Conservation (phyloP, 2,113 vertebrate genomes). For the Thymallus thymallus region DNA sequence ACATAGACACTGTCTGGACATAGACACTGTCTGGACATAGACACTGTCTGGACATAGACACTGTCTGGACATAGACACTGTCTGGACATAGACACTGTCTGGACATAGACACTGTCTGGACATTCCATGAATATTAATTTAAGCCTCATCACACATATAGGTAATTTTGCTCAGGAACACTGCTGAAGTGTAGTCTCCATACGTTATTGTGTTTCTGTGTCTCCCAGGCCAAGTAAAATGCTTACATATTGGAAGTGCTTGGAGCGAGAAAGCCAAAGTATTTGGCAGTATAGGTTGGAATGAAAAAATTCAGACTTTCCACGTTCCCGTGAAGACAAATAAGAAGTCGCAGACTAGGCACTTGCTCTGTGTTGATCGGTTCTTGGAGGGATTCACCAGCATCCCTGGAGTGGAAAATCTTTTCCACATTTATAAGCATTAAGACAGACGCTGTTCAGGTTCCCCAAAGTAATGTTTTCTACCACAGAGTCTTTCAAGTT, state of each 20-base stretch:
- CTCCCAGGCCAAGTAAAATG: conserved; percentile 50
- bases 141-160: conserved; percentile 25
- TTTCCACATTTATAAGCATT: conserved; percentile 63
- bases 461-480: conserved; percentile 43
- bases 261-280: conserved; percentile 52
- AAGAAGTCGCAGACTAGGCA: conserved; percentile 67
- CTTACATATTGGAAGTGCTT: conserved; percentile 57
- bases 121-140: conserved; percentile 11
- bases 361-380: conserved; percentile 61
- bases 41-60: conserved; percentile 10
- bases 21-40: background rate
- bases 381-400: conserved; percentile 61
- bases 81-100: conserved; percentile 6
- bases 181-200: conserved; percentile 35
- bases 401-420: conserved; percentile 56
- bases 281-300: conserved; percentile 71
- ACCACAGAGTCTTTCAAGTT: conserved; percentile 55
- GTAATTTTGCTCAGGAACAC: conserved; percentile 27
- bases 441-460: conserved; percentile 48
- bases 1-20: background rate
- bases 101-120: conserved; percentile 1
- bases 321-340: conserved; percentile 68
- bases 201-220: conserved; percentile 42
- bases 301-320: conserved; percentile 75
- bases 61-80: background rate